A percentile compares a stretch with the other conserved stretches of the same genome.
Conservation (phyloP, 2,113 vertebrate genomes). For the Tylochromis polylepis region DNA sequence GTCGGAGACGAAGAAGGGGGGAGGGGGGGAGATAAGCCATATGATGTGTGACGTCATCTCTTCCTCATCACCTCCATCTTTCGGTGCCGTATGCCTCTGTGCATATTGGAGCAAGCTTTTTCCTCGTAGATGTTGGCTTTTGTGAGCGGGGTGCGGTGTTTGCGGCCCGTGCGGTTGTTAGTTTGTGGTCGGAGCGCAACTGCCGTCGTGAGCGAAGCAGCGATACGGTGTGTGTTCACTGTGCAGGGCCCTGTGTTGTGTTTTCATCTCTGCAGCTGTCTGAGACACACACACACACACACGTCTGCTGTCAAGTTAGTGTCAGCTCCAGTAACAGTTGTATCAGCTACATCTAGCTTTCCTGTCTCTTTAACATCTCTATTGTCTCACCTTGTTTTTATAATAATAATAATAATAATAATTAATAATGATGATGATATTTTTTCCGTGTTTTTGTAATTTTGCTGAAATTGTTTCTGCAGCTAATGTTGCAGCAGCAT, state of each 20-base stretch:
- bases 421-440: background rate
- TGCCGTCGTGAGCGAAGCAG: background rate
- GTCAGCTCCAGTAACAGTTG: background rate
- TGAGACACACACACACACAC: background rate
- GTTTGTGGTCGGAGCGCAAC: background rate
- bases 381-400: background rate
- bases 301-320: background rate
- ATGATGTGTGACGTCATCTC: constrained; percentile 55
- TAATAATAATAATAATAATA: background rate
- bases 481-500: background rate
- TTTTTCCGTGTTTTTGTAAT: background rate
- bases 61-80: constrained; percentile 61
- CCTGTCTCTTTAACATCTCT: background rate
- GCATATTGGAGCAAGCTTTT: constrained; percentile 48
- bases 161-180: background rate
- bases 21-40: background rate
- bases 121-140: background rate
- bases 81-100: constrained; percentile 58
- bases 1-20: background rate
- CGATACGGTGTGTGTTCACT: background rate
- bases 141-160: background rate
- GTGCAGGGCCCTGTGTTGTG: background rate
- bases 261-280: constrained; percentile 28
- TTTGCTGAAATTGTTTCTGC: background rate
- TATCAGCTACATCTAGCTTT: background rate